Evolutionary conservation across 2,888 invertebrate genomes (phyloP).

Genomic region (Sipunculus nudus): DNA sequence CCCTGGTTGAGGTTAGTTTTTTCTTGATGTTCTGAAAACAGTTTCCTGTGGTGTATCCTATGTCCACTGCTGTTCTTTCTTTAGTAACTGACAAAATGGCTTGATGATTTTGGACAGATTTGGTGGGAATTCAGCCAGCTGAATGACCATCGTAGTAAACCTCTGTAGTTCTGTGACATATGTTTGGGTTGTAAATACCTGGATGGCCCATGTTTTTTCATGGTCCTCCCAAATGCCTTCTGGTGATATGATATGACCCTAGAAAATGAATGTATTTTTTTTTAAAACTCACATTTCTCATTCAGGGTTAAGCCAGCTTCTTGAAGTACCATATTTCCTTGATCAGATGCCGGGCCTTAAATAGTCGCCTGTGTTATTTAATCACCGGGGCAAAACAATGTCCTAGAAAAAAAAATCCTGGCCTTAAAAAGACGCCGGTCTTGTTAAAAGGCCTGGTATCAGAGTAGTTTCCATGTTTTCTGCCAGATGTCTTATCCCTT

Average conservation of each 20-base stretch:
- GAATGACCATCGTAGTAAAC: constrained; percentile 35
- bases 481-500: too few species aligned
- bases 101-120: constrained; percentile 18
- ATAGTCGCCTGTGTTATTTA: too few species aligned
- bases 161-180: constrained; percentile 16
- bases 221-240: constrained; percentile 25
- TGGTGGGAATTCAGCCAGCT: constrained; percentile 25
- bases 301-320: constrained; percentile 26
- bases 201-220: constrained; percentile 18
- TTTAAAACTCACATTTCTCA: too few species aligned
- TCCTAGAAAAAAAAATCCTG: too few species aligned
- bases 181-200: constrained; percentile 14
- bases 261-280: too few species aligned
- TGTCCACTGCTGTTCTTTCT: constrained; percentile 19
- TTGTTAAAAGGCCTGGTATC: too few species aligned
- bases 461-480: too few species aligned
- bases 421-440: too few species aligned
- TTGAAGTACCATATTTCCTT: too few species aligned
- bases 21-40: constrained; percentile 52
- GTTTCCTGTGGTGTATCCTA: constrained; percentile 29
- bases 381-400: too few species aligned
- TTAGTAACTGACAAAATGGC: constrained; percentile 28
- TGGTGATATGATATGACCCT: constrained; percentile 29
- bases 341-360: too few species aligned
- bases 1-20: constrained; percentile 41